Evolutionary conservation across 1,140 invertebrate genomes (phyloP).

Genomic region (Coptotermes formosanus): DNA sequence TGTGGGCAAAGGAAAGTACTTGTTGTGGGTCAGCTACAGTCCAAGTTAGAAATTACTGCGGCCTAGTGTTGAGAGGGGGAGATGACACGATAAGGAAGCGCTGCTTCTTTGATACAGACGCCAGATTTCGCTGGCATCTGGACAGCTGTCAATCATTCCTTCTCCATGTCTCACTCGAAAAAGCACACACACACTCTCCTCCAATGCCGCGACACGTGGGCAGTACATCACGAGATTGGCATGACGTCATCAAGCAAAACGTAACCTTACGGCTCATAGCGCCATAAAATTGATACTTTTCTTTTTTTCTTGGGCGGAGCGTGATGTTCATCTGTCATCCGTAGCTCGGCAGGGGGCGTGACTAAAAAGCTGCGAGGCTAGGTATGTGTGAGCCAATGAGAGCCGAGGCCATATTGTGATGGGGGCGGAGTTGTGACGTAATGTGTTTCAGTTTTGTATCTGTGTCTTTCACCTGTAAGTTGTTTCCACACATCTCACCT

Average conservation of each 20-base stretch:
- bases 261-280: constrained; percentile 28
- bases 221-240: constrained; percentile 18
- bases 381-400: constrained; percentile 25
- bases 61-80: not conserved
- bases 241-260: constrained; percentile 23
- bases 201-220: constrained; percentile 25
- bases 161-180: not conserved
- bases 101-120: not conserved
- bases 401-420: constrained; percentile 26
- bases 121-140: constrained; percentile 1
- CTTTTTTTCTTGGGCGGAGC: constrained; percentile 29
- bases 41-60: too few species aligned
- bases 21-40: not conserved
- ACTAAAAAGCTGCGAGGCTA: constrained; percentile 26
- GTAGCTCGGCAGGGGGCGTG: constrained; percentile 26
- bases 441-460: constrained; percentile 20
- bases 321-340: constrained; percentile 29
- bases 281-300: constrained; percentile 26
- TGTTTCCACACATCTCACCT: not conserved
- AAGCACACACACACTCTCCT: not conserved
- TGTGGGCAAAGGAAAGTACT: not conserved
- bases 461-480: constrained; percentile 14
- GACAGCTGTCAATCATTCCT: constrained; percentile 28
- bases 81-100: not conserved
- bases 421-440: constrained; percentile 28